Conservation (phyloP, 2,888 invertebrate species). For the Cephus pygmeus region DNA sequence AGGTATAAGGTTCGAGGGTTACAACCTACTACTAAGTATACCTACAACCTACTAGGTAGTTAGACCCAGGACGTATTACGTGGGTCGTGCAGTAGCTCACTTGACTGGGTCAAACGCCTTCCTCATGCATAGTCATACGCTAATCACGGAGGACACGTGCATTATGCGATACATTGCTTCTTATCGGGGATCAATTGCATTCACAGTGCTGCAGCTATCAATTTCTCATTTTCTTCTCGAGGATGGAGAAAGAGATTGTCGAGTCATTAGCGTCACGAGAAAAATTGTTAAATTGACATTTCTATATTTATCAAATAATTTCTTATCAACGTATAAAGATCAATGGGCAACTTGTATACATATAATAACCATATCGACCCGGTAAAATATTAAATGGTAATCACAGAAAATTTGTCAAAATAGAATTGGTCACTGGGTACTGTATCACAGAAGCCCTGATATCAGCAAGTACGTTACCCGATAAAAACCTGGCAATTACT, state of each 20-base stretch:
- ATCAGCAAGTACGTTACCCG: slow-evolving; percentile 32
- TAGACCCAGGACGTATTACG: neutral
- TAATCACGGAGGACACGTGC: slow-evolving; percentile 36
- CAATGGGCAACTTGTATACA: neutral
- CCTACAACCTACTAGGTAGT: slow-evolving; percentile 1
- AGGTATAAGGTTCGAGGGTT: neutral
- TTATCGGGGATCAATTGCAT: slow-evolving; percentile 5
- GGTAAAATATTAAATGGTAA: neutral
- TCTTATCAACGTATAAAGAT: neutral
- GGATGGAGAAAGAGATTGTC: neutral
- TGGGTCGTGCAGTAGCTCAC: slow-evolving; percentile 14
- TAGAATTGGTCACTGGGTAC: neutral
- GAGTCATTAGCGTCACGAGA: neutral
- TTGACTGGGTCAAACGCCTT: slow-evolving; percentile 45
- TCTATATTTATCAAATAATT: neutral
- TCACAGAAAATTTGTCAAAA: neutral
- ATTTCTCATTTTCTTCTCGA: neutral
- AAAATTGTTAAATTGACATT: neutral
- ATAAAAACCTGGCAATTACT: slow-evolving; percentile 53
- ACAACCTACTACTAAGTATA: neutral
- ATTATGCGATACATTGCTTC: neutral
- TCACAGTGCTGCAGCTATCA: neutral
- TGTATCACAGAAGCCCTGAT: neutral
- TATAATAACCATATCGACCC: neutral
- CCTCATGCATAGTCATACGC: slow-evolving; percentile 42